Conservation (phyloP, 2,888 invertebrate genomes). For the Pilophorus perplexus region DNA sequence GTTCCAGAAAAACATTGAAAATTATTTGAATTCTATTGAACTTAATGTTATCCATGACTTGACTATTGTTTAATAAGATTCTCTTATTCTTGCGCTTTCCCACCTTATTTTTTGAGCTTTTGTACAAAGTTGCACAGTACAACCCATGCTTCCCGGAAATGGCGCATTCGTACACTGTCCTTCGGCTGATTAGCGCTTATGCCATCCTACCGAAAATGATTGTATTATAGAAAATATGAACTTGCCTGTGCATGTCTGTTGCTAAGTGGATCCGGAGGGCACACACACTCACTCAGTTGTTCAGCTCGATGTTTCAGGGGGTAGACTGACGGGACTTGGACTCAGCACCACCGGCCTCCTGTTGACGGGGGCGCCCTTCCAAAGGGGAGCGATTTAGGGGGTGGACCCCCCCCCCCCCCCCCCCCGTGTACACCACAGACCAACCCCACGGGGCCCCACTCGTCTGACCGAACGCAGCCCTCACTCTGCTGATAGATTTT, state of each 20-base stretch:
- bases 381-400: conserved; percentile 13
- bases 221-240: not conserved
- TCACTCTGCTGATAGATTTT: no score
- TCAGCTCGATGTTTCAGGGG: conserved; percentile 30
- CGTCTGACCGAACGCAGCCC: no score
- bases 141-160: not conserved
- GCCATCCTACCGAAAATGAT: not conserved
- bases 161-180: not conserved
- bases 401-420: not conserved
- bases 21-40: not conserved
- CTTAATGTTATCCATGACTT: not conserved
- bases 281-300: conserved; percentile 31
- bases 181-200: conserved; percentile 7
- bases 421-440: no score
- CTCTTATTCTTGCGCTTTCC: no score
- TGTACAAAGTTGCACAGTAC: no score
- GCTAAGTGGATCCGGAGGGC: conserved; percentile 19
- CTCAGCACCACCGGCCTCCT: conserved; percentile 26
- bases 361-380: not conserved
- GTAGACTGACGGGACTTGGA: conserved; percentile 30
- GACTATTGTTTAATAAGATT: not conserved
- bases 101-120: no score
- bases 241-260: conserved; percentile 25
- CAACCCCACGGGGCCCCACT: not conserved
- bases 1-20: not conserved